Conservation (phyloP, 2,888 invertebrate genomes). For the Molanna angustata region DNA sequence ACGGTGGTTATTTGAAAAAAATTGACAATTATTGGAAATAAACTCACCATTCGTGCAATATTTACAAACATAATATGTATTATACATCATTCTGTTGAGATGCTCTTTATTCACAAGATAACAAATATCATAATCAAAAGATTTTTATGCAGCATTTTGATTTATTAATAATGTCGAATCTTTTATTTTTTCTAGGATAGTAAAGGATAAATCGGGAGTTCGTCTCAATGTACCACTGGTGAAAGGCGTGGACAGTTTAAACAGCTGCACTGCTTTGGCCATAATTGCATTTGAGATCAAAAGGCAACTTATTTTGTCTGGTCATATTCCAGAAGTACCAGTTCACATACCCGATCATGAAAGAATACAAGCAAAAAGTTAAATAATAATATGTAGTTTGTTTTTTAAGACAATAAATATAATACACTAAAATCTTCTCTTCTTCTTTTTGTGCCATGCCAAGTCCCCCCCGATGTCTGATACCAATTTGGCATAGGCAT, state of each 20-base stretch:
- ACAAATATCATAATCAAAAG: too few relatives aligned
- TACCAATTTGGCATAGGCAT: too few relatives aligned
- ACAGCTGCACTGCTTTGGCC: constrained; percentile 78
- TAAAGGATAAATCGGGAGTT: constrained; percentile 56
- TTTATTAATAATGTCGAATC: too few relatives aligned
- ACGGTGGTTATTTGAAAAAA: too few relatives aligned
- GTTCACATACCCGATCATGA: not conserved
- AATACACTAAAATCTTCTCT: not conserved
- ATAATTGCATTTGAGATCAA: constrained; percentile 82
- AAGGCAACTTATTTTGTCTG: constrained; percentile 54
- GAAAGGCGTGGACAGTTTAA: constrained; percentile 78
- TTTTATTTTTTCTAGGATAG: constrained; percentile 51
- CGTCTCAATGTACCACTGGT: constrained; percentile 77
- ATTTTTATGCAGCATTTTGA: too few relatives aligned
- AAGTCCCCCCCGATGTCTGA: too few relatives aligned
- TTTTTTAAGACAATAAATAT: not conserved
- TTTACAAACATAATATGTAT: too few relatives aligned
- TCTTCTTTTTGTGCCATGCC: too few relatives aligned
- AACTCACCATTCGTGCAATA: too few relatives aligned
- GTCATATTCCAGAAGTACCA: not conserved
- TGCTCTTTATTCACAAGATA: too few relatives aligned
- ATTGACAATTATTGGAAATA: too few relatives aligned
- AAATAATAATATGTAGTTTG: not conserved
- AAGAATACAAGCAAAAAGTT: not conserved
- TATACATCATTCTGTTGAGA: too few relatives aligned